These are phyloP conservation scores for Nowickia ferox DNA, from an alignment of 2,888 invertebrate species.

Conservation along the genomic window DNA sequence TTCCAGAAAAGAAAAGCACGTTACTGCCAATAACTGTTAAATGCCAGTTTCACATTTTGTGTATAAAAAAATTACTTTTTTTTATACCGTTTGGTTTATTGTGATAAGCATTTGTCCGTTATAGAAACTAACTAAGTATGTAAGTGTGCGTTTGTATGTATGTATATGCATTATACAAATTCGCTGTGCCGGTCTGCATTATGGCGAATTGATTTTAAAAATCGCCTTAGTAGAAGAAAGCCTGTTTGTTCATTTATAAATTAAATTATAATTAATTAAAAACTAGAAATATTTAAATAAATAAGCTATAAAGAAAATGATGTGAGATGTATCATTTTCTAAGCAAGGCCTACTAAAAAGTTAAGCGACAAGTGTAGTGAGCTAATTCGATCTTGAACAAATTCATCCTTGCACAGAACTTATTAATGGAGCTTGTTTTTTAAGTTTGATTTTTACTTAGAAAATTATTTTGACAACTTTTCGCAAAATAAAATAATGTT, in stretches of 20 bases:
- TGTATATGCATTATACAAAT: background rate
- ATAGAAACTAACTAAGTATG: background rate
- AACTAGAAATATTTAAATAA: slow-evolving; percentile 57
- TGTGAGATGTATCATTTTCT: slow-evolving; percentile 6
- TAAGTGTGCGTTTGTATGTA: background rate
- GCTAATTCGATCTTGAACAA: too few species aligned
- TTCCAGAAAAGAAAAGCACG: too few species aligned
- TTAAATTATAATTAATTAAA: slow-evolving; percentile 50
- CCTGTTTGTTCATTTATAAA: background rate
- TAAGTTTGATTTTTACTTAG: slow-evolving; percentile 4
- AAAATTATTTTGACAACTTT: slow-evolving; percentile 17
- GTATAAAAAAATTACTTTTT: background rate
- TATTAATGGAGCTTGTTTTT: slow-evolving; percentile 20
- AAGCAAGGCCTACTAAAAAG: background rate
- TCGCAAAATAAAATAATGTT: slow-evolving; percentile 7
- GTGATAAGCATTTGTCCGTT: background rate
- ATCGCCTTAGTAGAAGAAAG: too few species aligned
- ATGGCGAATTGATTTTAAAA: too few species aligned
- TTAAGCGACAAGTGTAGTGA: too few species aligned
- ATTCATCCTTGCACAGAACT: too few species aligned
- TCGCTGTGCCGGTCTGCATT: background rate
- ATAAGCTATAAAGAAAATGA: slow-evolving; percentile 42
- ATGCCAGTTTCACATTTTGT: too few species aligned
- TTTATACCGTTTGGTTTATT: slow-evolving; percentile 4
- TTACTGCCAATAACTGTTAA: too few species aligned